Base-by-base conservation (phyloP, 1,140 invertebrate genomes). In the Andricus grossulariae region DNA sequence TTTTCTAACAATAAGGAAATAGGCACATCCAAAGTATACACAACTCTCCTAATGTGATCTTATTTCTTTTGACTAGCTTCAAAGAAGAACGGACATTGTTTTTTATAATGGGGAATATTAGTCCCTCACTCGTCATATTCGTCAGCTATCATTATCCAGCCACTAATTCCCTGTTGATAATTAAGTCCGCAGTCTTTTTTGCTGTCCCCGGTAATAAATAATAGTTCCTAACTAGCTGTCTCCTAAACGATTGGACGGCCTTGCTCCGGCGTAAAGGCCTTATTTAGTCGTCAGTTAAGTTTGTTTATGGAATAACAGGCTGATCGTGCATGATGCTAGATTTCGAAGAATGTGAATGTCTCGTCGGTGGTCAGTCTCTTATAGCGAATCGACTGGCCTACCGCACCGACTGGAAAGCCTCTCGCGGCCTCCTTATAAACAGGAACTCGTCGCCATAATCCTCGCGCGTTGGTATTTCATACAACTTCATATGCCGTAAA, bases 401-500 rank as follows among this genome's bases (percentile, higher is more conserved):
- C 72, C 72, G 72, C 57, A 71, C 66, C 54, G 78, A 72, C 80
- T 82, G 77, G 80, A 79, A 77, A 82, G 77, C 71, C 77, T 55
- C 71, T 66, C 72, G 78, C 77, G 76, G 74, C 74, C 79, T 85
- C 75, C 73, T 78, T 82, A 84, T 81, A 82, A 85, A 76, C 82
- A 76, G 82, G 72, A 86, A 83, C 75, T 80, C 74, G 80, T 77
- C 79, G 74, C 66, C 72, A 77, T 80, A 80, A 83, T 78, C 71
- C 75, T 76, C 72, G 45, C 72, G 72, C 72, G 71, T 80, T 80
- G 82, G 83, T 83, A 87, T 85, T 86, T 84, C 84, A 77, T 81
- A 75, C 72, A 78, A 74, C 74, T 76, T 76, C 57, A 72, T 79
- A 79, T 78, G 72, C 81, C 79, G 79, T 85, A 86, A 88, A 85